Percentiles rank a stretch among this genome's conserved stretches.
phyloP scores from a whole-genome alignment of 2,888 invertebrate species.

The Aricia artaxerxes region DNA sequence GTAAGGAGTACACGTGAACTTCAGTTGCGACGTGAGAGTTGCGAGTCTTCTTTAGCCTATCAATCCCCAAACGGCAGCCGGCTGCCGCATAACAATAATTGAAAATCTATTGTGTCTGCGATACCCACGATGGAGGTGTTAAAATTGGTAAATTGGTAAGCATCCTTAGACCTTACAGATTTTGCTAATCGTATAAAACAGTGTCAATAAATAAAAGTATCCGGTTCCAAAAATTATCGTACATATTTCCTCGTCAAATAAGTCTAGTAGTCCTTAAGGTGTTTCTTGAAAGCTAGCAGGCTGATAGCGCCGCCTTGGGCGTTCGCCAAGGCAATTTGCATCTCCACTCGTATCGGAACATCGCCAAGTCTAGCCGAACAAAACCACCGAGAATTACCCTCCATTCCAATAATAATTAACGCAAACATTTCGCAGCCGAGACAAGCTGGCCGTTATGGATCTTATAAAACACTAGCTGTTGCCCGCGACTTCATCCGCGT shows the following conservation, averaged over 20 bases:
- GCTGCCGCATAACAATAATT: no score
- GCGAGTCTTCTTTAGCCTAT: background rate
- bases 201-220: no score
- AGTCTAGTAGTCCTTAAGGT: constrained; percentile 54
- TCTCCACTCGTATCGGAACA: constrained; percentile 80
- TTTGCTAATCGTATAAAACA: no score
- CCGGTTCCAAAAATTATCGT: background rate
- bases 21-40: background rate
- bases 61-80: no score
- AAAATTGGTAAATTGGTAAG: background rate
- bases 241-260: background rate
- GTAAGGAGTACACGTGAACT: background rate
- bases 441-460: constrained; percentile 77
- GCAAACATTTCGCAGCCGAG: constrained; percentile 78
- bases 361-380: constrained; percentile 81
- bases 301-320: constrained; percentile 77
- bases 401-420: constrained; percentile 81
- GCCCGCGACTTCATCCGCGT: no score
- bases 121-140: no score
- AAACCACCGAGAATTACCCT: constrained; percentile 80
- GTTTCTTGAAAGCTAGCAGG: constrained; percentile 58
- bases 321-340: constrained; percentile 80
- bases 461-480: constrained; percentile 75
- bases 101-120: no score
- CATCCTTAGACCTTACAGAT: no score